phyloP scores from a whole-genome alignment of 2,113 vertebrate species.

The Pipa parva region DNA sequence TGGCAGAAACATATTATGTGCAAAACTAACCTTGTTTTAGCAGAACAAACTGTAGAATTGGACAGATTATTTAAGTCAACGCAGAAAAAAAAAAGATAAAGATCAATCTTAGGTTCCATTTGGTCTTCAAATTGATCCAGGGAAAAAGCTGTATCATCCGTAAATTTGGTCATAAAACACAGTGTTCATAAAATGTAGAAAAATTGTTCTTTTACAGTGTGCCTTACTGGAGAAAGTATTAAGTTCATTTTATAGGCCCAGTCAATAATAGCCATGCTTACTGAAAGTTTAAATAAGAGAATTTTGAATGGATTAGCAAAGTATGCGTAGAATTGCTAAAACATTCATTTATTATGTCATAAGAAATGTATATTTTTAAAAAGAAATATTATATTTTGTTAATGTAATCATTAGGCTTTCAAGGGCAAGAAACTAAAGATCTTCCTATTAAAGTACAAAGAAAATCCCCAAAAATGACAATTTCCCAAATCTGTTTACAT shows the following conservation, averaged over 20 bases:
- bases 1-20: slow-evolving; percentile 19
- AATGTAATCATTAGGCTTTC: too few relatives aligned
- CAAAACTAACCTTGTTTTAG: slow-evolving; percentile 5
- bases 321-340: neutral
- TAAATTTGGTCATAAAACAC: neutral
- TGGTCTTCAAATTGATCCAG: slow-evolving; percentile 5
- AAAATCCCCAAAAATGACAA: too few relatives aligned
- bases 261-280: neutral
- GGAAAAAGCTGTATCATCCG: neutral
- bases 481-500: too few relatives aligned
- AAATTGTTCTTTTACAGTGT: neutral
- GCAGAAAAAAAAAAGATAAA: slow-evolving; percentile 1
- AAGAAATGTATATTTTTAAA: too few relatives aligned
- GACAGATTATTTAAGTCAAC: slow-evolving; percentile 20
- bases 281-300: neutral
- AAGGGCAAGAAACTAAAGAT: too few relatives aligned
- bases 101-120: slow-evolving; percentile 21
- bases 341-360: too few relatives aligned
- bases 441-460: too few relatives aligned
- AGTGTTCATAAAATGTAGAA: neutral
- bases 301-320: neutral
- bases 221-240: neutral
- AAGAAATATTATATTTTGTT: too few relatives aligned
- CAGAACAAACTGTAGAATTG: neutral
- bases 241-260: slow-evolving; percentile 3